Evolutionary conservation across 2,888 invertebrate genomes (phyloP), one percentile per base, ranked within the genome.

Genomic region (Chymomyza procnemis): DNA sequence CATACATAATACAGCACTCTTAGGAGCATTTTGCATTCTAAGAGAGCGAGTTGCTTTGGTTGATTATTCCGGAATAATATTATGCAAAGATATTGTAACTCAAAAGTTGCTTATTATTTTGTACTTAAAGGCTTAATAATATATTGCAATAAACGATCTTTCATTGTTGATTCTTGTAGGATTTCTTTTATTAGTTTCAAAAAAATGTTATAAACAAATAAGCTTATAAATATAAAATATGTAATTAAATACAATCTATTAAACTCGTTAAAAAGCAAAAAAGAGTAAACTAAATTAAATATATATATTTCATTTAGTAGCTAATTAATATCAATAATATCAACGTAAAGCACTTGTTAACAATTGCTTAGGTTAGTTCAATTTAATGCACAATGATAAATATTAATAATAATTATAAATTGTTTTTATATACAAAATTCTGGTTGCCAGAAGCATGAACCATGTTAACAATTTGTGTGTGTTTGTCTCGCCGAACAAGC

Each of bases 361-460:
- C 80, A 84, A 84, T 81, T 81, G 85, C 85, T 81, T 81, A 76
- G 80, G 76, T 74, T 78, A 19, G 66, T 58, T 72, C 61, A 69
- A 66, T 67, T 61, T 66, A 71, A 69, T 61, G 46, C 58, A 50
- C 56, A 56, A 56, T 61, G 34, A 41, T 55, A 64, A 67, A 50
- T 59, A 56, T 71, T 56, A 30, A 41, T 55, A 64, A 67, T 46
- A 55, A 56, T 71, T 56, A 30, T 34, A 75, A 50, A 61, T 67
- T n/a, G n/a, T n/a, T 64, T 79, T 73, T 82, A 55, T 84, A 84
- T 78, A 81, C 71, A 59, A 78, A 71, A 66, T 69, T 70, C 69
- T 56, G 34, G 57, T 18, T 64, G 46, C 46, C 50, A 18, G 8
- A 14, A 26, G 50, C 14, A 48, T 61, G 56, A 70, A 71, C 63